Conservation (phyloP, 2,797 vertebrate genomes). For the Macrochelys suwanniensis region DNA sequence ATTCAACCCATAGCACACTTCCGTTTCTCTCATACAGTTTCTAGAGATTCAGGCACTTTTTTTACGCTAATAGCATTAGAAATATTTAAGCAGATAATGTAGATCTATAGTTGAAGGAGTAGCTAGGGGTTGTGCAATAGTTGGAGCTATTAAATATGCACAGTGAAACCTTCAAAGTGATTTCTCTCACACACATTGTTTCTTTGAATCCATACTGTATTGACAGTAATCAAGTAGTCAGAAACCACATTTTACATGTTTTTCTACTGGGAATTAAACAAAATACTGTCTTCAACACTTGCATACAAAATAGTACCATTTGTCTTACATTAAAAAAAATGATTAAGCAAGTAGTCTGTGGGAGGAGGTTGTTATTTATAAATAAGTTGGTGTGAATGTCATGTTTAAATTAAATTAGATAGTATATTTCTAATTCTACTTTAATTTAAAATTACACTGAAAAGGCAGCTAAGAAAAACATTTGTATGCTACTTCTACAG, state of each 20-base stretch:
- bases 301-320: constrained; percentile 6
- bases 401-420: neutral
- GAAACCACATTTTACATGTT: neutral
- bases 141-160: neutral
- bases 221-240: neutral
- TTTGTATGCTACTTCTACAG: neutral
- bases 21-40: constrained; percentile 17
- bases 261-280: neutral
- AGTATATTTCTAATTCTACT: neutral
- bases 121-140: neutral
- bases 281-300: constrained; percentile 2
- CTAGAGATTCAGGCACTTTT: constrained; percentile 38
- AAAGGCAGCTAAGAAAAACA: neutral
- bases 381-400: neutral
- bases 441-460: constrained; percentile 48
- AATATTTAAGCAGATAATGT: constrained; percentile 42
- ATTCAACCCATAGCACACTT: constrained; percentile 42
- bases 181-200: neutral
- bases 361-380: neutral
- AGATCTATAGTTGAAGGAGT: constrained; percentile 24
- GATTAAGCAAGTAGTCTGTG: neutral
- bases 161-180: neutral
- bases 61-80: constrained; percentile 37
- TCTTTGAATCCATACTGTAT: neutral
- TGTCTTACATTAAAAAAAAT: neutral